Conservation (phyloP, 2,113 vertebrate species). For the Sakesphorus luctuosus region DNA sequence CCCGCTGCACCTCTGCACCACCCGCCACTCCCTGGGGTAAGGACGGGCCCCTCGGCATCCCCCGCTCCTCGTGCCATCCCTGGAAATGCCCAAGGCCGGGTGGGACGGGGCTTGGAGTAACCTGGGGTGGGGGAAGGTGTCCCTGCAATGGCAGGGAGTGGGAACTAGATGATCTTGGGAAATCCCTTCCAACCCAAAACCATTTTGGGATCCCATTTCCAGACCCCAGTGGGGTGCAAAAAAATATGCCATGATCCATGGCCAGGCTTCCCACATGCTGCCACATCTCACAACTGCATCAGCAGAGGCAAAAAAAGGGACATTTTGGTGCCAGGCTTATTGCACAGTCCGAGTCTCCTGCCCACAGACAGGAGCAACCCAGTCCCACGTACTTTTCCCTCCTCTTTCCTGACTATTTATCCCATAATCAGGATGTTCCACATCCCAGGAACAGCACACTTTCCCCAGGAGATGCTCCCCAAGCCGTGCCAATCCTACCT, state of each 20-base stretch:
- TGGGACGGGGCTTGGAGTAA: not conserved
- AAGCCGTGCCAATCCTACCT: not conserved
- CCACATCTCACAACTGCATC: not conserved
- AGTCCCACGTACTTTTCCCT: not conserved
- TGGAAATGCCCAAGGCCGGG: rapidly evolving
- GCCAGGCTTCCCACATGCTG: not conserved
- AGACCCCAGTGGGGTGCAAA: not conserved
- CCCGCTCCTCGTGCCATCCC: not conserved
- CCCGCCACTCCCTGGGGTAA: conserved; percentile 58
- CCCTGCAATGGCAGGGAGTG: not conserved
- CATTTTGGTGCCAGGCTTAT: rapidly evolving
- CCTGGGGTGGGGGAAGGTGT: not conserved
- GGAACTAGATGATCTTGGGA: too few relatives aligned
- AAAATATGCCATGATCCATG: rapidly evolving
- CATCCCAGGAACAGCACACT: not conserved
- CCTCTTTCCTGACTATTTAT: not conserved
- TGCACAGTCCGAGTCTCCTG: rapidly evolving
- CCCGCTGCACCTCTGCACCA: conserved; percentile 78
- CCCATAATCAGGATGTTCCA: not conserved
- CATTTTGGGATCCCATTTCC: rapidly evolving
- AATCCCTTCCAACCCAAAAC: not conserved
- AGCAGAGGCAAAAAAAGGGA: not conserved
- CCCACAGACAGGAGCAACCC: not conserved
- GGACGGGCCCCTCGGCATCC: not conserved
- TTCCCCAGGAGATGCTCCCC: not conserved